Evolutionary conservation across 2,888 invertebrate species (phyloP).

Genomic region (Volucella zonaria): DNA sequence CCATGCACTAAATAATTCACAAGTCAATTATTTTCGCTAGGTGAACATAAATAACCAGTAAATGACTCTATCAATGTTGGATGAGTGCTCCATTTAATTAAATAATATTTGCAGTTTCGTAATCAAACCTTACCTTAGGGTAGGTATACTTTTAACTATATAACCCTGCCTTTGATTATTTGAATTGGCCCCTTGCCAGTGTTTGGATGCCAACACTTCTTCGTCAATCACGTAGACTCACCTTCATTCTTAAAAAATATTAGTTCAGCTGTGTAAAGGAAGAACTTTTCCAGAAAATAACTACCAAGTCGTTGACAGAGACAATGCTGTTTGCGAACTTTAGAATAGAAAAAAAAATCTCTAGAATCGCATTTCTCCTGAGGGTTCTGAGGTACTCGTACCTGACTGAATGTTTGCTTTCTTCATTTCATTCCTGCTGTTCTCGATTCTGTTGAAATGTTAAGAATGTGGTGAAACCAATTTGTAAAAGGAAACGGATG

Average conservation of each 20-base stretch:
- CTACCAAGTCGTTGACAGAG: neutral
- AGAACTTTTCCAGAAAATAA: neutral
- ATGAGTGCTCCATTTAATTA: constrained; percentile 29
- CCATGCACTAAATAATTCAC: constrained; percentile 14
- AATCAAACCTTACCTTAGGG: constrained; percentile 17
- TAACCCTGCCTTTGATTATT: constrained; percentile 14
- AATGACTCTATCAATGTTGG: constrained; percentile 9
- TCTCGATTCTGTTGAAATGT: too few relatives aligned
- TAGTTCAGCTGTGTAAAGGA: constrained; percentile 17
- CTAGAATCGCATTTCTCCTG: neutral
- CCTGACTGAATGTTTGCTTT: neutral
- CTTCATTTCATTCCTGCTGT: too few relatives aligned
- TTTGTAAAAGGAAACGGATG: too few relatives aligned
- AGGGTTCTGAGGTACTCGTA: neutral
- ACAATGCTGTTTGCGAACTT: constrained; percentile 17
- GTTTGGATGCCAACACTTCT: constrained; percentile 15
- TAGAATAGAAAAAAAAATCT: neutral
- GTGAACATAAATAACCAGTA: constrained; percentile 32
- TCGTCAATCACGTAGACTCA: neutral
- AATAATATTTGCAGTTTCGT: constrained; percentile 35
- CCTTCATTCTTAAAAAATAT: constrained; percentile 5
- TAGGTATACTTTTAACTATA: neutral
- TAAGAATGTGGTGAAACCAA: too few relatives aligned
- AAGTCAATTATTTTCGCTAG: constrained; percentile 10
- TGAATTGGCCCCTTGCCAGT: constrained; percentile 3